Evolutionary conservation across 2,888 invertebrate genomes (phyloP), one percentile per base, ranked within the genome.

Genomic region (Leptura quadrifasciata): DNA sequence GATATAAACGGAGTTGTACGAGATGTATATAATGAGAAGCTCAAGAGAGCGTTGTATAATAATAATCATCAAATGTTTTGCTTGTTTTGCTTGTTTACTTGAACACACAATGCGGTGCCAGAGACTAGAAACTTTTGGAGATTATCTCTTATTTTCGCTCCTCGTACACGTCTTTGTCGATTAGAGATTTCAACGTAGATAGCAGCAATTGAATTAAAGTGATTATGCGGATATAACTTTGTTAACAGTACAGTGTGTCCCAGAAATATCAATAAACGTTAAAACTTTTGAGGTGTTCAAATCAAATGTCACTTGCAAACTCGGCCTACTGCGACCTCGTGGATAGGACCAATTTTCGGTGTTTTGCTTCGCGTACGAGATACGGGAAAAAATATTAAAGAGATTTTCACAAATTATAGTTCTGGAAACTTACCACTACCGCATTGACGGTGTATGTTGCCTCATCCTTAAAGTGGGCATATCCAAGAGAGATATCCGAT

Each of bases 1-100:
- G 52, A 65, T 65, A 65, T 65, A 65, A 65, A 65, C 65, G 17
- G 31, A 63, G 47, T 10, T 15, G 64, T 47, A 39, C 17, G 47
- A 47, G 47, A 47, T 21, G 47, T 24, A 17, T 18, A 18, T 9
- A 17, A 35, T 64, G 20, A 61, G 31, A 27, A 60, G 60, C 17
- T 17, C 35, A 63, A 39, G 39, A 18, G 63, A 18, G 63, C 35
- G 8, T 39, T 20, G 63, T 17, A 20, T 52, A 52, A 61, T 61
- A n/a, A 35, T 35, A 15, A 39, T 39, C 39, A 39, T 31, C 4
- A 47, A 47, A 47, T 47, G 47, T 47, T 47, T 47, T 47, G n/a
- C 47, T 47, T 47, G 47, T 47, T 47, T 47, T 47, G 47, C 17
- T 47, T 47, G 47, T n/a, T n/a, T 47, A 47, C 12, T 47, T 47